Percentiles rank a stretch among this genome's conserved stretches.
phyloP scores from a whole-genome alignment of 2,113 vertebrate genomes.

The Chaetura pelagica region DNA sequence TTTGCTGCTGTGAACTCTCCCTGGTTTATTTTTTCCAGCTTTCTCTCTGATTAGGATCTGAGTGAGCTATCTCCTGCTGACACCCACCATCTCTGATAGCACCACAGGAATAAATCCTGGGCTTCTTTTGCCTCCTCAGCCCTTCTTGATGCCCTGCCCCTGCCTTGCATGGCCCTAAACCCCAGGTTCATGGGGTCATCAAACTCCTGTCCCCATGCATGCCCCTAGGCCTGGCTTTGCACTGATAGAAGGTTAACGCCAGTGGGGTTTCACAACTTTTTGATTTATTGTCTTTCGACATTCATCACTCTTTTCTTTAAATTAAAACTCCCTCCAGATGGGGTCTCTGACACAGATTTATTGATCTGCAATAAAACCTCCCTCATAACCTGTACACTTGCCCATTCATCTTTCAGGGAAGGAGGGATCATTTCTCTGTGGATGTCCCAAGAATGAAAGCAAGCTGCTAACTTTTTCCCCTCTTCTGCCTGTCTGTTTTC shows the following conservation, averaged over 20 bases:
- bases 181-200: background rate
- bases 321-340: constrained; percentile 86
- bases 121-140: background rate
- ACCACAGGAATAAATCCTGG: constrained; percentile 23
- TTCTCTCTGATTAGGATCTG: background rate
- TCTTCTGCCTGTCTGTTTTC: constrained; percentile 25
- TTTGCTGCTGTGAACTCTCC: background rate
- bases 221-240: constrained; percentile 29
- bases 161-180: background rate
- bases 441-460: constrained; percentile 77
- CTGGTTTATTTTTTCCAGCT: background rate
- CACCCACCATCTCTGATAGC: constrained; percentile 38
- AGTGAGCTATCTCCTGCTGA: constrained; percentile 32
- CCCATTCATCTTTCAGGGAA: constrained; percentile 79
- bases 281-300: constrained; percentile 78
- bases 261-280: constrained; percentile 75
- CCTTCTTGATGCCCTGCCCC: background rate
- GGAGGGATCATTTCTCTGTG: constrained; percentile 76
- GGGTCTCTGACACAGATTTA: constrained; percentile 84
- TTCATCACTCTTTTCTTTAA: constrained; percentile 83
- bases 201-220: constrained; percentile 26
- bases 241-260: constrained; percentile 75
- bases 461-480: constrained; percentile 58
- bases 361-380: constrained; percentile 84
- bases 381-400: constrained; percentile 82